Base-by-base conservation (phyloP, 2,888 invertebrate genomes). In the Drosophila villosipedis region DNA sequence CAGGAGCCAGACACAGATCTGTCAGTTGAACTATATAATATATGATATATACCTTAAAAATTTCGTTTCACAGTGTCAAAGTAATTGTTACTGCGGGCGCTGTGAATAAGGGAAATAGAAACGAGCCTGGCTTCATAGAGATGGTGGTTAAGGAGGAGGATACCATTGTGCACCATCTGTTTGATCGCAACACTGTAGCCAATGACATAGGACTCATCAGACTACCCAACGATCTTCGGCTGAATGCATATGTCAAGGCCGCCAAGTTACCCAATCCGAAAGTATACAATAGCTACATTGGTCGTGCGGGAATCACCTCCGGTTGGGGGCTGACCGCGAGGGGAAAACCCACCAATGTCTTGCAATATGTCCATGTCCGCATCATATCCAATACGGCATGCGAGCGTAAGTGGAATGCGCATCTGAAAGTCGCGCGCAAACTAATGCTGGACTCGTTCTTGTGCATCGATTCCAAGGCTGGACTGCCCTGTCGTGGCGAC, bases 401-500 rank as follows among this genome's bases (percentile, higher is more conserved):
- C 50, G 70, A 78, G 7, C 31, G 25, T 3, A 41, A 57, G 19
- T 84, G 90, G 84, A 82, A 79, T 43, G 28, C 39, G 2, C 14
- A 59, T 4, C 62, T 87, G 0, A 31, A 37, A 0, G 61, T 43
- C 0, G 57, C 50, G 5, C 31, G 43, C 1, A 84, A 84, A 16
- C 3, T 61, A 0, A 49, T 84, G 2, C 12, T 68, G 0, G 55
- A 52, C 10, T 63, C 86, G 0, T 83, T 83, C 14, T 14, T 85
- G 33, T 85, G 84, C 64, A 73, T 83, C 14, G 52, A 76, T 43
- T 63, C 90, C 7, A 54, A 16, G 0, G 22, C 3, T 1, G 90
- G 90, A 1, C 25, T 83, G 39, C 86, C 90, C 0, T 85, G 84
- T 53, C 49, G 16, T 1, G 84, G 84, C 2, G 84, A 85, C 16